Base-by-base conservation (phyloP, 2,888 invertebrate species). In the Epirrhoe alternata region DNA sequence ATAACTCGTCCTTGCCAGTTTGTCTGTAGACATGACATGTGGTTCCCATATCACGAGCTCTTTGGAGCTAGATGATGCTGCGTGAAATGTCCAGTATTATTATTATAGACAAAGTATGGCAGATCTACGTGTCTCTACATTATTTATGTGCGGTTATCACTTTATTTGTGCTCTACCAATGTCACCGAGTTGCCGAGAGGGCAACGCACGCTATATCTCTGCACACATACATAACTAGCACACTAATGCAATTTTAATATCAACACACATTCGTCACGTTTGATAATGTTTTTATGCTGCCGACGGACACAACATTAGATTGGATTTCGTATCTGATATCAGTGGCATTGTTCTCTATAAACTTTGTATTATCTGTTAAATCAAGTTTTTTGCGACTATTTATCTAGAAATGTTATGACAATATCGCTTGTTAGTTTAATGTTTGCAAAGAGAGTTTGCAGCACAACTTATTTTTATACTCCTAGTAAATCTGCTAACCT, bases 161-260 rank as follows among this genome's bases (percentile, higher is more conserved):
- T 84, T 77, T 89, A 87, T 92, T 92, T 91, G 89, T 88, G 85
- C 85, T 86, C 81, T 81, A 85, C 92, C 93, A 93, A 93, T 93
- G 93, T 93, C 93, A 92, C 90, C 86, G 90, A 91, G 89, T 90
- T 87, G 88, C 81, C 77, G 85, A 79, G 86, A 87, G 93, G 90
- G 90, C 92, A 92, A 92, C 88, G 92, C 83, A 88, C 93, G 88
- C 85, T 77, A 82, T 92, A 90, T 90, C 88, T 89, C 80, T 79
- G 84, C 79, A 78, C 79, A 86, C 80, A 83, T 47, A 16, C 81
- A 82, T 74, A 77, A 70, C 52, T 14, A 52, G 10, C 77, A 77
- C 74, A 80, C 81, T 79, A 75, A 77, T 77, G 75, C 75, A 73
- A 77, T 71, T 77, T 69, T 70, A 75, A 79, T 79, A 82, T 78